Conservation (phyloP, 2,888 invertebrate genomes). For the Acrocyrtus sp. region DNA sequence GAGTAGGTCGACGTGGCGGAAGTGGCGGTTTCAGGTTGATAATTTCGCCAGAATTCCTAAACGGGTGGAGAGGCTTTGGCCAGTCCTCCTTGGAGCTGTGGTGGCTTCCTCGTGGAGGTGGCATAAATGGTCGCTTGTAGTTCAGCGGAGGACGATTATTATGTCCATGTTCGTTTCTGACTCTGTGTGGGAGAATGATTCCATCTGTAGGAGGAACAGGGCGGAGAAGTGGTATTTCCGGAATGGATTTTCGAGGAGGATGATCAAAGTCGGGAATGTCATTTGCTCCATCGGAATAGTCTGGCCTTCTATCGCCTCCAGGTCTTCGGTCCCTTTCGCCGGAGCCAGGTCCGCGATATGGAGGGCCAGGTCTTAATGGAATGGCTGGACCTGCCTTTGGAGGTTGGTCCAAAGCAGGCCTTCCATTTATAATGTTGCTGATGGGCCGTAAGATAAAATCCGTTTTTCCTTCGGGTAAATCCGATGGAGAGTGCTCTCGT, state of each 20-base stretch:
- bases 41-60: slow-evolving; percentile 37
- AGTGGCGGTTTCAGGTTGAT: slow-evolving; percentile 36
- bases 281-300: slow-evolving; percentile 17
- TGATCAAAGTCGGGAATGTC: slow-evolving; percentile 41
- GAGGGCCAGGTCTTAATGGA: slow-evolving; percentile 36
- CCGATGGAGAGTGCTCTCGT: slow-evolving; percentile 24
- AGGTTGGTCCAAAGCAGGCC: slow-evolving; percentile 59
- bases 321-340: slow-evolving; percentile 35
- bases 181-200: slow-evolving; percentile 38
- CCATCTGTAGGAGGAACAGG: slow-evolving; percentile 49
- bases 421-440: slow-evolving; percentile 64
- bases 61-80: slow-evolving; percentile 32
- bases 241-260: slow-evolving; percentile 28
- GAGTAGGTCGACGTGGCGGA: neutral
- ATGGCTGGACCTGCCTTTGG: slow-evolving; percentile 60
- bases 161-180: slow-evolving; percentile 13
- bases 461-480: slow-evolving; percentile 51
- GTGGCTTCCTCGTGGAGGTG: slow-evolving; percentile 4
- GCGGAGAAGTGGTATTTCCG: slow-evolving; percentile 32
- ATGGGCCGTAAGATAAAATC: slow-evolving; percentile 53
- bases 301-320: slow-evolving; percentile 8
- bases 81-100: slow-evolving; percentile 23
- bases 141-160: slow-evolving; percentile 25
- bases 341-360: slow-evolving; percentile 1
- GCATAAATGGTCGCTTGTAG: slow-evolving; percentile 39